Evolutionary conservation across 2,113 vertebrate species (phyloP).

Genomic region (Crotalus horridus): DNA sequence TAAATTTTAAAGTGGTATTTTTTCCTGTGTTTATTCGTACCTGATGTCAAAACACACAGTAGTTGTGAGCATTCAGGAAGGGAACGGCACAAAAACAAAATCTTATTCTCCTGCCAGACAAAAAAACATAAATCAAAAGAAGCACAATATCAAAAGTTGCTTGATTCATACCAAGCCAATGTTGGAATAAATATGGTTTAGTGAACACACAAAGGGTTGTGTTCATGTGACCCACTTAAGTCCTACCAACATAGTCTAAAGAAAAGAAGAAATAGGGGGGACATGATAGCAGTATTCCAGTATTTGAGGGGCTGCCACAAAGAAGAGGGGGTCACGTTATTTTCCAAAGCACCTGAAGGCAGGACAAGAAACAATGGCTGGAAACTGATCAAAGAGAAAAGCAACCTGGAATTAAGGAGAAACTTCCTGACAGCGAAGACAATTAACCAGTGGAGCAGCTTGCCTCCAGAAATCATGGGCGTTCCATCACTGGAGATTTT

Average conservation of each 20-base stretch:
- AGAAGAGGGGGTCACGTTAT: too few species aligned
- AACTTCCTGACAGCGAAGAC: too few species aligned
- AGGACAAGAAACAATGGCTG: too few species aligned
- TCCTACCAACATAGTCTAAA: not conserved
- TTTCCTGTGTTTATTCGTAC: constrained; percentile 97
- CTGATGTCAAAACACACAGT: constrained; percentile 69
- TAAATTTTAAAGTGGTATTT: constrained; percentile 95
- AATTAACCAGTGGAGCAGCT: too few species aligned
- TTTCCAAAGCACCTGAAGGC: too few species aligned
- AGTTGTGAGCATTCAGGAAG: constrained; percentile 23
- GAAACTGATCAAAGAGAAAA: too few species aligned
- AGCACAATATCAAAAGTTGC: not conserved
- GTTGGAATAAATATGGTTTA: not conserved
- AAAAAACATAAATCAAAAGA: not conserved
- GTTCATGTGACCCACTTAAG: not conserved
- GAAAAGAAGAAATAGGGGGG: too few species aligned
- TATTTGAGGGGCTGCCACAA: too few species aligned
- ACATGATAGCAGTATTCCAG: too few species aligned
- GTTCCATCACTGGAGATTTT: too few species aligned
- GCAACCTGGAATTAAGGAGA: too few species aligned
- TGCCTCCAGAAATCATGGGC: too few species aligned
- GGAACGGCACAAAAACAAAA: not conserved
- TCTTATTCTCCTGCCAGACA: not conserved
- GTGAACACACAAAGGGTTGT: not conserved
- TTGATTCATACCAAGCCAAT: not conserved